Percentiles rank a stretch among this genome's conserved stretches.
Evolutionary conservation across 1,140 invertebrate genomes (phyloP).

Genomic region (Dryas iulia): DNA sequence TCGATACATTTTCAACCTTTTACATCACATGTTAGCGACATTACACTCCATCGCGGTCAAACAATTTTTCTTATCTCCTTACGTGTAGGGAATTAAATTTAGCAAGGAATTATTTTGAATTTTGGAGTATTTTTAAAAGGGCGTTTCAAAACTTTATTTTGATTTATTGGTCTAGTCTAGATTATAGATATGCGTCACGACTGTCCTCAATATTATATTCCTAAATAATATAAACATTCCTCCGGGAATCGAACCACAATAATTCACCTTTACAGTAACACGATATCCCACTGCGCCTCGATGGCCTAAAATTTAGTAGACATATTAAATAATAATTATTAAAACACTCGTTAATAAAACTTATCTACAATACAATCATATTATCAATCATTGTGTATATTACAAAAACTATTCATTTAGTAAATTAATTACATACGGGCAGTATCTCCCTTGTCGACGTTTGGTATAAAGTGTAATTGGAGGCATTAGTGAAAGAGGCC

Average conservation of each 20-base stretch:
- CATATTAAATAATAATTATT: too few species aligned
- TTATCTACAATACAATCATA: constrained; percentile 19
- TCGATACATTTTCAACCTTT: too few species aligned
- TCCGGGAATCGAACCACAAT: too few species aligned
- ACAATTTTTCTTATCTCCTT: constrained; percentile 40
- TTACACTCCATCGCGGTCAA: constrained; percentile 55
- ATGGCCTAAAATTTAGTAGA: too few species aligned
- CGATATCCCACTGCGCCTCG: too few species aligned
- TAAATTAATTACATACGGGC: constrained; percentile 46
- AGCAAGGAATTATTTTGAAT: background rate
- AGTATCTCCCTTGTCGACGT: constrained; percentile 15
- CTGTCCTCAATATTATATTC: too few species aligned
- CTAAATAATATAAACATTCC: too few species aligned
- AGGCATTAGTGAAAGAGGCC: background rate
- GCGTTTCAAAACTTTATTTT: background rate
- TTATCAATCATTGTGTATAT: constrained; percentile 31
- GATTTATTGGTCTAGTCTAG: background rate
- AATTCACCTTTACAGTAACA: too few species aligned
- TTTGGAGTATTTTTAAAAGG: background rate
- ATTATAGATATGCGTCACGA: too few species aligned
- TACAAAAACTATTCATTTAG: constrained; percentile 33
- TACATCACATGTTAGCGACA: too few species aligned
- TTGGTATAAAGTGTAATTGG: background rate
- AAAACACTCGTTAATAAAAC: constrained; percentile 9
- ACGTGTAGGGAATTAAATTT: constrained; percentile 27